Percentiles rank a stretch among this genome's conserved stretches.
phyloP scores from a whole-genome alignment of 2,113 vertebrate genomes.

The Argyrosomus japonicus region DNA sequence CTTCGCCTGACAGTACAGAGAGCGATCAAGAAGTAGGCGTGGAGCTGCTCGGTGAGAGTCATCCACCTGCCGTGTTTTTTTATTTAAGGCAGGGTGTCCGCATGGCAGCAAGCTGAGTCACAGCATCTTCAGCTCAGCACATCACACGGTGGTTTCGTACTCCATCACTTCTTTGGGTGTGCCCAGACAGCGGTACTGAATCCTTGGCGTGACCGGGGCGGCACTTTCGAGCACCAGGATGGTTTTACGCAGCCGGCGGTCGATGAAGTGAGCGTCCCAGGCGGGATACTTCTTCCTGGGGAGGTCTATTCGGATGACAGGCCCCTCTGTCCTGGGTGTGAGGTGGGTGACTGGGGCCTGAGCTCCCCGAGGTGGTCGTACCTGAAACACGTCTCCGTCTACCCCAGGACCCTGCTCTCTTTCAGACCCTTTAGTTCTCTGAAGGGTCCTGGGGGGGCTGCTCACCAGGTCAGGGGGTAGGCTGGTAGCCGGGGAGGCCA shows the following conservation, averaged over 20 bases:
- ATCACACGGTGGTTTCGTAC: slow-evolving; percentile 97
- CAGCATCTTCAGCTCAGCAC: slow-evolving; percentile 15
- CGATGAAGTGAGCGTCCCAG: slow-evolving; percentile 98
- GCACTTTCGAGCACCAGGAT: slow-evolving; percentile 94
- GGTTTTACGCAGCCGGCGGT: slow-evolving; percentile 95
- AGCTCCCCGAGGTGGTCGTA: slow-evolving; percentile 86
- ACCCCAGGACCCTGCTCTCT: slow-evolving; percentile 86
- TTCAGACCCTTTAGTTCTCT: slow-evolving; percentile 95
- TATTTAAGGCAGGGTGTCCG: slow-evolving; percentile 49
- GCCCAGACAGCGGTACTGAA: slow-evolving; percentile 94
- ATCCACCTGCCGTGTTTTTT: slow-evolving; percentile 48
- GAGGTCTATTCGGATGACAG: slow-evolving; percentile 97
- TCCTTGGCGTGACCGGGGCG: slow-evolving; percentile 89
- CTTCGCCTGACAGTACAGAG: slow-evolving; percentile 37
- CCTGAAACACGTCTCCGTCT: slow-evolving; percentile 93
- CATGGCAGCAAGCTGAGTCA: slow-evolving; percentile 35
- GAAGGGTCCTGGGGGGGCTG: slow-evolving; percentile 94
- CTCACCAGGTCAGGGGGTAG: slow-evolving; percentile 86
- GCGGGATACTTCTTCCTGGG: slow-evolving; percentile 97
- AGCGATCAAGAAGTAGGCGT: slow-evolving; percentile 18
- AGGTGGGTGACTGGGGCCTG: slow-evolving; percentile 82
- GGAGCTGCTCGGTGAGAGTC: slow-evolving; percentile 59
- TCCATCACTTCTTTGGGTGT: slow-evolving; percentile 94
- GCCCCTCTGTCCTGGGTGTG: slow-evolving; percentile 90
- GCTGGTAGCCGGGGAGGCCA: slow-evolving; percentile 71